Conservation (phyloP, 2,888 invertebrate genomes). For the Drosophila lacicola region DNA sequence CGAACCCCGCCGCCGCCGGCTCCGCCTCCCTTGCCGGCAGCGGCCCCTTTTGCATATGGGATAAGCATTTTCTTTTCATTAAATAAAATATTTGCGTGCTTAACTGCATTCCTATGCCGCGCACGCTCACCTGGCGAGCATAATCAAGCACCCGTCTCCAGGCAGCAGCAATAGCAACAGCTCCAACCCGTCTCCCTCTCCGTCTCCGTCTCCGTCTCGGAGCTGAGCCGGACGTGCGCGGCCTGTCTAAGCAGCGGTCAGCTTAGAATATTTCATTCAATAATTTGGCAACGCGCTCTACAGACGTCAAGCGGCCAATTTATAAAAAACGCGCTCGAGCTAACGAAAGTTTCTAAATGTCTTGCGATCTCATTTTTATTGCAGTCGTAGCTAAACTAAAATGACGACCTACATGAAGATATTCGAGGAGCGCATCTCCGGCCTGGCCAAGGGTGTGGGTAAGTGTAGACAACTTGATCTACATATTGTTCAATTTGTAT, state of each 20-base stretch:
- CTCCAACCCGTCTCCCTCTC: slow-evolving; percentile 11
- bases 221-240: slow-evolving; percentile 56
- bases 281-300: slow-evolving; percentile 66
- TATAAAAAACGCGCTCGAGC: neutral
- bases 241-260: slow-evolving; percentile 50
- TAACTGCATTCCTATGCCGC: slow-evolving; percentile 62
- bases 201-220: slow-evolving; percentile 10
- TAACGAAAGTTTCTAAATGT: slow-evolving; percentile 58
- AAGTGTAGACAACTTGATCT: slow-evolving; percentile 44
- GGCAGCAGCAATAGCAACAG: neutral
- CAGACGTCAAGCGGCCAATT: slow-evolving; percentile 57
- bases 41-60: slow-evolving; percentile 46
- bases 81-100: slow-evolving; percentile 73
- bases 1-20: neutral
- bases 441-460: slow-evolving; percentile 83
- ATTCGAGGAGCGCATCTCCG: slow-evolving; percentile 82
- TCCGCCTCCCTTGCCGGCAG: neutral
- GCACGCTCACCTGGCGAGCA: slow-evolving; percentile 65
- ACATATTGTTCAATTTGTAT: slow-evolving; percentile 31
- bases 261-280: slow-evolving; percentile 76
- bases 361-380: slow-evolving; percentile 36
- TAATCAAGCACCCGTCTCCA: slow-evolving; percentile 59
- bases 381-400: slow-evolving; percentile 37
- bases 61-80: slow-evolving; percentile 77
- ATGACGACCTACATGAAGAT: slow-evolving; percentile 83